A percentile compares a stretch with the other conserved stretches of the same genome.
Conservation (phyloP, 2,888 invertebrate species). For the Andrena minutula region DNA sequence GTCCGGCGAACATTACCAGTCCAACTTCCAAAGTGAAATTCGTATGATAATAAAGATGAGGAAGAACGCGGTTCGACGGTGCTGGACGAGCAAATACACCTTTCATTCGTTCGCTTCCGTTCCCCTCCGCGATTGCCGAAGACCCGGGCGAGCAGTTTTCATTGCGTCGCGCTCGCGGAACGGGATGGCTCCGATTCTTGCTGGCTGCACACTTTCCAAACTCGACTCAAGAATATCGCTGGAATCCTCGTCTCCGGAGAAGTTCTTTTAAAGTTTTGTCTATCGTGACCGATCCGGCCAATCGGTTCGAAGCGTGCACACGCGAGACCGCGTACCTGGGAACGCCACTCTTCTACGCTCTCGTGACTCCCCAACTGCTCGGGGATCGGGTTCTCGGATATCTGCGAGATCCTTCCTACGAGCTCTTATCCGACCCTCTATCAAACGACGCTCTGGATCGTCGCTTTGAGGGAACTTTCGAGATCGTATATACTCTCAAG, state of each 20-base stretch:
- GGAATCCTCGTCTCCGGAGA: constrained; percentile 28
- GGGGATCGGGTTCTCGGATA: not conserved
- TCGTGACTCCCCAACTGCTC: not conserved
- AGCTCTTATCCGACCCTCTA: constrained; percentile 4
- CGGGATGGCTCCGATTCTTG: constrained; percentile 55
- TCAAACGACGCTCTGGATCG: not conserved
- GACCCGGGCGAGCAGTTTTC: constrained; percentile 53
- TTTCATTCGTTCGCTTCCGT: not conserved
- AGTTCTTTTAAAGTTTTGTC: constrained; percentile 51
- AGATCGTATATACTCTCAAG: not conserved
- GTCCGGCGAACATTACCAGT: not conserved
- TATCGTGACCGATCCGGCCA: constrained; percentile 30
- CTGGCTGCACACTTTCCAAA: constrained; percentile 61
- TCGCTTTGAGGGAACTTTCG: not conserved
- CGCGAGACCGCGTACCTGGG: not conserved
- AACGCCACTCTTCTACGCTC: not conserved
- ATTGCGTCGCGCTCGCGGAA: constrained; percentile 37
- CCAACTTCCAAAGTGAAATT: constrained; percentile 25
- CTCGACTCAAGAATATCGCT: constrained; percentile 56
- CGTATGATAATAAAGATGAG: constrained; percentile 26
- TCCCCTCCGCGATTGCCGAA: constrained; percentile 18
- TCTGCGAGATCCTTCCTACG: not conserved
- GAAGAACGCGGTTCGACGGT: not conserved
- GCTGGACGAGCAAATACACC: constrained; percentile 8
- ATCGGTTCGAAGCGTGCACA: constrained; percentile 41